Conservation (phyloP, 2,888 invertebrate species). For the Hymenopus coronatus region DNA sequence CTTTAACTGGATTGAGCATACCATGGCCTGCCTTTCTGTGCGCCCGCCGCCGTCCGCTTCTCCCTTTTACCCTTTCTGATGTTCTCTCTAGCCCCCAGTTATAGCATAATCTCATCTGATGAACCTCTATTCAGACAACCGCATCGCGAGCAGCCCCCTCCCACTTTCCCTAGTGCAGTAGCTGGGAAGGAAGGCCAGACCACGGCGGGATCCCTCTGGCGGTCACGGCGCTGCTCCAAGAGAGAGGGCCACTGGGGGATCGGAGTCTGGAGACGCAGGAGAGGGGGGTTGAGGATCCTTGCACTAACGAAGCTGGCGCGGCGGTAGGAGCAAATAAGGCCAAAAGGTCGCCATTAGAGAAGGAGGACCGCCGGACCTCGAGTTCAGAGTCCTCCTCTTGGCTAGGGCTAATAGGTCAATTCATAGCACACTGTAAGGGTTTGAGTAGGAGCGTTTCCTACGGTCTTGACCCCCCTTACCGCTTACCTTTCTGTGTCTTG, state of each 20-base stretch:
- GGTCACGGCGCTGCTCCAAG: conserved; percentile 21
- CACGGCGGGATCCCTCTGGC: conserved; percentile 23
- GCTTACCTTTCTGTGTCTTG: too few species aligned
- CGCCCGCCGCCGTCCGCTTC: conserved; percentile 28
- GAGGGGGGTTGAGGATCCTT: conserved; percentile 40
- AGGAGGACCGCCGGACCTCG: conserved; percentile 45
- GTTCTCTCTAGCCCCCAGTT: conserved; percentile 32
- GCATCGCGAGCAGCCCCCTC: conserved; percentile 10
- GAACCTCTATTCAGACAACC: conserved; percentile 40
- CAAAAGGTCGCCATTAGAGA: conserved; percentile 49
- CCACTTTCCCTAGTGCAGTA: not conserved
- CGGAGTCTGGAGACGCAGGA: conserved; percentile 36
- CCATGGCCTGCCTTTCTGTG: conserved; percentile 23
- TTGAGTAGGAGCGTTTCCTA: not conserved
- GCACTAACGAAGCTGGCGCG: conserved; percentile 41
- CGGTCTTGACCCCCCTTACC: not conserved
- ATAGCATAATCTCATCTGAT: conserved; percentile 39
- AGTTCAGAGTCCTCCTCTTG: conserved; percentile 35
- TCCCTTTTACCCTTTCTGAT: conserved; percentile 35
- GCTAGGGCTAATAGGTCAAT: conserved; percentile 52
- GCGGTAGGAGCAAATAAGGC: conserved; percentile 39
- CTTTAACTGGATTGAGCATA: conserved; percentile 34
- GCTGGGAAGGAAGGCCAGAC: conserved; percentile 16
- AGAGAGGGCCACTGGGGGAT: conserved; percentile 32
- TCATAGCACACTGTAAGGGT: conserved; percentile 40